These are phyloP conservation scores for Hirtodrosophila duncani DNA, from an alignment of 2,888 invertebrate genomes.

Conservation along the genomic window DNA sequence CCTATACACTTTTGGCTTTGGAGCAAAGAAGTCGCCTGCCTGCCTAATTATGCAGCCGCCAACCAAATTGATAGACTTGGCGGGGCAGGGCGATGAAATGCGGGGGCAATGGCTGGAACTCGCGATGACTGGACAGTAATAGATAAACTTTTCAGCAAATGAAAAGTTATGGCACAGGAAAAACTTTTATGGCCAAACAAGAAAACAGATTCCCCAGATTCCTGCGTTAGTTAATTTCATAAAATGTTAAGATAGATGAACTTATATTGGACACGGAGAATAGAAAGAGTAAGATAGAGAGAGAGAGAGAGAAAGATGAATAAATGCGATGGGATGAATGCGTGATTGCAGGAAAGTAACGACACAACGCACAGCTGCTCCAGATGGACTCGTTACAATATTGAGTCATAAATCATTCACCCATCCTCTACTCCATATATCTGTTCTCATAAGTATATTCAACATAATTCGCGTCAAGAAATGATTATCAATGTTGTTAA, in stretches of 20 bases:
- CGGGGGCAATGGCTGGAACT: neutral
- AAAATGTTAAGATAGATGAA: slow-evolving; percentile 11
- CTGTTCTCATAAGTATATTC: too few relatives aligned
- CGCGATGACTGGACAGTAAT: slow-evolving; percentile 5
- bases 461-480: too few relatives aligned
- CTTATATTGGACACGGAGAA: slow-evolving; percentile 17
- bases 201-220: slow-evolving; percentile 2
- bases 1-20: too few relatives aligned
- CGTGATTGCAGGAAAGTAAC: too few relatives aligned
- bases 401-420: too few relatives aligned
- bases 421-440: too few relatives aligned
- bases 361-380: too few relatives aligned
- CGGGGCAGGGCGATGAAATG: neutral
- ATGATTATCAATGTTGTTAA: too few relatives aligned
- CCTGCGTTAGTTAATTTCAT: slow-evolving; percentile 14
- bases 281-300: too few relatives aligned
- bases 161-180: slow-evolving; percentile 28
- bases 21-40: neutral
- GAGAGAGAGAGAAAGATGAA: too few relatives aligned
- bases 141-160: slow-evolving; percentile 32
- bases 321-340: too few relatives aligned
- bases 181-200: slow-evolving; percentile 15
- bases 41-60: slow-evolving; percentile 14
- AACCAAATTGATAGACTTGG: slow-evolving; percentile 2
- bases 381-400: too few relatives aligned